A percentile compares a stretch with the other conserved stretches of the same genome.
Conservation (phyloP, 2,113 vertebrate genomes). For the Podiceps cristatus region DNA sequence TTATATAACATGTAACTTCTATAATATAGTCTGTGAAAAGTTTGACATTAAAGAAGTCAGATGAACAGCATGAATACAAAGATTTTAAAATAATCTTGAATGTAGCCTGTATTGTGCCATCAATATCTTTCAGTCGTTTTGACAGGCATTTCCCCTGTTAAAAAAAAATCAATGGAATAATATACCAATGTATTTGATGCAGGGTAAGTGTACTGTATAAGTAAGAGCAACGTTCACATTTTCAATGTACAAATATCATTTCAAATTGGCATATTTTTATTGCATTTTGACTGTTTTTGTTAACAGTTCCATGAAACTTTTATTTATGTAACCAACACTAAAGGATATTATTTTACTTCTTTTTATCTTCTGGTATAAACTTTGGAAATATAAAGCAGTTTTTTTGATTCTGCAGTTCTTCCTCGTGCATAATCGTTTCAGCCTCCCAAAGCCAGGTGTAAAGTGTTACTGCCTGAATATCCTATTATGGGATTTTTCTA, state of each 20-base stretch:
- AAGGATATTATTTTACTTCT: background rate
- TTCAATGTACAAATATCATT: background rate
- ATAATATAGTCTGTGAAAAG: background rate
- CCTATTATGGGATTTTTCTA: background rate
- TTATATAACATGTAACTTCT: background rate
- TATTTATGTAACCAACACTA: background rate
- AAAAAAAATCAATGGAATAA: background rate
- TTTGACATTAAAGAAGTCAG: background rate
- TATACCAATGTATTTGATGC: rapidly evolving
- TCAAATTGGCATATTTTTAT: background rate
- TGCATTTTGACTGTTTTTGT: background rate
- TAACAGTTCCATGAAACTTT: background rate
- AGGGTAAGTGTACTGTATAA: background rate
- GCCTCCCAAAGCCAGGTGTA: background rate
- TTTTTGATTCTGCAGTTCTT: background rate
- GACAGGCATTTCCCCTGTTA: background rate
- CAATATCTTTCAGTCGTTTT: background rate
- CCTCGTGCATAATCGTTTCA: background rate
- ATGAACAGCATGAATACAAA: background rate
- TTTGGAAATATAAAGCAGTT: background rate
- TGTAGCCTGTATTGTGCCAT: background rate
- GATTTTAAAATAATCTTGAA: background rate
- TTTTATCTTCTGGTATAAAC: background rate
- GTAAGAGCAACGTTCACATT: background rate
- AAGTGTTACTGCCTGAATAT: background rate